phyloP scores from a whole-genome alignment of 2,113 vertebrate species.

The Lampris megalopsis region DNA sequence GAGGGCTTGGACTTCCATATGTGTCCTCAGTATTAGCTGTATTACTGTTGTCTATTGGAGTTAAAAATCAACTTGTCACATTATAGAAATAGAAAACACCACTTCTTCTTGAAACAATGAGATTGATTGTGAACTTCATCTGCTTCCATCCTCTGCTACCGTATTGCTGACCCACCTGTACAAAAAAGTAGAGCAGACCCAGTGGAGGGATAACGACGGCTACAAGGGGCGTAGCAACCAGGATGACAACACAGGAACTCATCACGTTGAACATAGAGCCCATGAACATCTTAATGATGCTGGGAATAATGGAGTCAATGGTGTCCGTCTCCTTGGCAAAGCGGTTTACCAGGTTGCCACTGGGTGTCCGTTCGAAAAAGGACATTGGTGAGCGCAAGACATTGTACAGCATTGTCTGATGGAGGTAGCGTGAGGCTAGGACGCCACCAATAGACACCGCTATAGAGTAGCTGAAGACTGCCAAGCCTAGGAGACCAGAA shows the following conservation, averaged over 20 bases:
- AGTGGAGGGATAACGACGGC: slow-evolving; percentile 89
- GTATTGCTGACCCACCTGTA: slow-evolving; percentile 85
- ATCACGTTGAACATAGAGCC: slow-evolving; percentile 92
- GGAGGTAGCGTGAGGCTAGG: slow-evolving; percentile 89
- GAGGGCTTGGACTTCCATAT: too few species aligned
- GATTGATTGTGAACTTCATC: too few species aligned
- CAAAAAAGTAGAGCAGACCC: slow-evolving; percentile 92
- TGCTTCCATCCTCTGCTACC: too few species aligned
- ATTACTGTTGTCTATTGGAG: too few species aligned
- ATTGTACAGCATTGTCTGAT: slow-evolving; percentile 87
- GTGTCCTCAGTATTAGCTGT: too few species aligned
- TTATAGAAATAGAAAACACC: too few species aligned
- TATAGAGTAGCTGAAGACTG: slow-evolving; percentile 92
- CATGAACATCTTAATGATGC: slow-evolving; percentile 97
- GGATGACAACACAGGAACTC: slow-evolving; percentile 88
- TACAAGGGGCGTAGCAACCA: slow-evolving; percentile 90
- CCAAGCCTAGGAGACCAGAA: slow-evolving; percentile 81
- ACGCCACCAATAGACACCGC: slow-evolving; percentile 91
- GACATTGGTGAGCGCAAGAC: slow-evolving; percentile 93
- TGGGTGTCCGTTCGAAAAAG: slow-evolving; percentile 96
- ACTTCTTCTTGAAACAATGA: too few species aligned
- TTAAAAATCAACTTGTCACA: too few species aligned
- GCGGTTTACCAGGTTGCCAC: slow-evolving; percentile 96
- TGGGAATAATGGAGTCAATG: slow-evolving; percentile 92
- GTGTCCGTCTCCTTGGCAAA: slow-evolving; percentile 97